Evolutionary conservation across 2,113 vertebrate species (phyloP), one percentile per base, ranked within the genome.

Genomic region (Lagopus leucura): DNA sequence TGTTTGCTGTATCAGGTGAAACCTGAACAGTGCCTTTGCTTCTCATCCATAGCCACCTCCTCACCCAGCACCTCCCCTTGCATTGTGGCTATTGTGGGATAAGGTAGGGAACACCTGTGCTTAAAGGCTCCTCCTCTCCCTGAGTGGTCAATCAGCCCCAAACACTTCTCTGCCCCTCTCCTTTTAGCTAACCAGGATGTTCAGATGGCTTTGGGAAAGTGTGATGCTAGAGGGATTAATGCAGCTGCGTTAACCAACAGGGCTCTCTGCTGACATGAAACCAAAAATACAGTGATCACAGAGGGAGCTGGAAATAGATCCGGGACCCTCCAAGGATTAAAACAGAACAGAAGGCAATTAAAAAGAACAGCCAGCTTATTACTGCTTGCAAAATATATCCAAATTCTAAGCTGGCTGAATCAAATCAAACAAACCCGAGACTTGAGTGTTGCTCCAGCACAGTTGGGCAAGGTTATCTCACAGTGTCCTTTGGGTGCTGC

Each of bases 401-500:
- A 34, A 38, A 78, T 78, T 86, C 67, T 63, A 19, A 69, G 17
- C 2, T 82, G 25, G 8, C 32, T 36, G 45, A 36, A 42, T 21
- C 45, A 64, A 73, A 73, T 63, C 55, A 86, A 67, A 7, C 6
- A 45, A 73, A 87, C 4, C 25, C 24, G 28, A 58, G n/a, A 10
- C 6, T 2, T 2, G 20, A 19, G 17, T 14, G 12, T 32, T 74
- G 27, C 30, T 72, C 70, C 60, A 57, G 20, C 19, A 27, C 1
- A 14, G 25, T 38, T 67, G 50, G 22, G 16, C n/a, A 54, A 7
- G 18, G 52, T 52, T 50, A 30, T 43, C 58, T 69, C 10, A 10
- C 18, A 4, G 5, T 0, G 0, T 34, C 7, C 50, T 72, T 36
- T n/a, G 22, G 58, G 34, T 52, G 36, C 60, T 65, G 28, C 6